Percentiles rank a stretch among this genome's conserved stretches.
phyloP scores from a whole-genome alignment of 2,113 vertebrate genomes.

The Nanorana parkeri region DNA sequence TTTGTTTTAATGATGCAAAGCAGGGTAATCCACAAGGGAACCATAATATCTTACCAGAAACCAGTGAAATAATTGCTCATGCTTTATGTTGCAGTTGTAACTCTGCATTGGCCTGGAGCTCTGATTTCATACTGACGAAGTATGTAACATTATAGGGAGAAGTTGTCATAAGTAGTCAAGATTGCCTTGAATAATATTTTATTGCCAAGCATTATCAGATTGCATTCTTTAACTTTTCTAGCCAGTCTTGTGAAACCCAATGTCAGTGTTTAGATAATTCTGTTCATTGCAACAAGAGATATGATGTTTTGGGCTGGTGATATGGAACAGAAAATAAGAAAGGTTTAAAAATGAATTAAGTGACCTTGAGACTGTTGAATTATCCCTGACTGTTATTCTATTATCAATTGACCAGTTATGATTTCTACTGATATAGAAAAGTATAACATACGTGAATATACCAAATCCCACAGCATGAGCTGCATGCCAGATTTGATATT shows the following conservation, averaged over 20 bases:
- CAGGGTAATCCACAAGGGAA: too few relatives aligned
- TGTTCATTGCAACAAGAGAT: slow-evolving; percentile 47
- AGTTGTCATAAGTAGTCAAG: too few relatives aligned
- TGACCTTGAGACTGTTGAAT: slow-evolving; percentile 69
- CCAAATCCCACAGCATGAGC: slow-evolving; percentile 72
- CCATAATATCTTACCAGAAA: slow-evolving; percentile 24
- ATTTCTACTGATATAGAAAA: slow-evolving; percentile 63
- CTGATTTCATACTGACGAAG: too few relatives aligned
- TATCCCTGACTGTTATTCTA: slow-evolving; percentile 66
- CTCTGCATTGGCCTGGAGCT: too few relatives aligned
- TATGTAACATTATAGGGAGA: too few relatives aligned
- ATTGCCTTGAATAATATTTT: not conserved
- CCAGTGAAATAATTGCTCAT: too few relatives aligned
- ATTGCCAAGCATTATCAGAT: not conserved
- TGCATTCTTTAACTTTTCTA: not conserved
- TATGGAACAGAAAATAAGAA: slow-evolving; percentile 52
- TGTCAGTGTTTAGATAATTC: slow-evolving; percentile 31
- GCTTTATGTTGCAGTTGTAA: too few relatives aligned
- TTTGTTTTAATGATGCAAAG: too few relatives aligned
- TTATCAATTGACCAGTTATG: slow-evolving; percentile 61
- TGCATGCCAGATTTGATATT: slow-evolving; percentile 78
- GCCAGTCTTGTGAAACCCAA: slow-evolving; percentile 16
- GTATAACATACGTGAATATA: slow-evolving; percentile 65
- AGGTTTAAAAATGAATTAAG: slow-evolving; percentile 57
- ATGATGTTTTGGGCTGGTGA: slow-evolving; percentile 65